These are phyloP conservation scores for Lytechinus pictus DNA, from an alignment of 35 echinoderm and acorn worm genomes.

Conservation along the genomic window DNA sequence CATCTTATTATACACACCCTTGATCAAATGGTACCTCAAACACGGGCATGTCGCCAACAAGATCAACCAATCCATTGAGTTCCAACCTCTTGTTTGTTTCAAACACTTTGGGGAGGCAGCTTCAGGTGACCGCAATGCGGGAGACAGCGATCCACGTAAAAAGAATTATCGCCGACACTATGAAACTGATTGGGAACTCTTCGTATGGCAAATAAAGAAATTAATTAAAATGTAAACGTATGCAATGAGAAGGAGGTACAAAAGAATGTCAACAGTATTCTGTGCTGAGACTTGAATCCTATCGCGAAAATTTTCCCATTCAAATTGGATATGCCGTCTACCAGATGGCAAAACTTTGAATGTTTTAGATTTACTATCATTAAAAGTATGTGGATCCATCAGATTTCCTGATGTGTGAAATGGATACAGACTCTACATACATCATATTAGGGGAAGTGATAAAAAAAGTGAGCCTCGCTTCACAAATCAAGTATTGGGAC, in stretches of 20 bases:
- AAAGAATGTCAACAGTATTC: constrained; percentile 36
- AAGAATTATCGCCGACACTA: constrained; percentile 63
- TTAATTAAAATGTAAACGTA: constrained; percentile 43
- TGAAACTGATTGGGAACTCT: constrained; percentile 72
- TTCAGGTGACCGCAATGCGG: constrained; percentile 2
- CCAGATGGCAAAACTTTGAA: constrained; percentile 62
- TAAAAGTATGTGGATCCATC: constrained; percentile 49
- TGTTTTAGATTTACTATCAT: constrained; percentile 71
- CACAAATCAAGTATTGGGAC: too few relatives aligned
- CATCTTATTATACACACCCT: constrained; percentile 44
- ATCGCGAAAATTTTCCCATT: constrained; percentile 47
- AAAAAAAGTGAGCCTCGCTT: too few relatives aligned
- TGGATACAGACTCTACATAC: constrained; percentile 73
- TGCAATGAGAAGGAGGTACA: not conserved
- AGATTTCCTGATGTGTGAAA: constrained; percentile 69
- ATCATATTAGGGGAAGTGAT: too few relatives aligned
- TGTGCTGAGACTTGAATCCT: constrained; percentile 50
- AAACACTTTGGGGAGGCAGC: constrained; percentile 60
- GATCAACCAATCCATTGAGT: constrained; percentile 53
- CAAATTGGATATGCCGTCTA: constrained; percentile 63
- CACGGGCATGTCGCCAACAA: constrained; percentile 45
- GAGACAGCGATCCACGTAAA: constrained; percentile 52
- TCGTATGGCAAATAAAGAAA: constrained; percentile 70
- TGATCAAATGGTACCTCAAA: constrained; percentile 56
- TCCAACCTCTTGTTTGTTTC: constrained; percentile 18